A percentile compares a stretch with the other conserved stretches of the same genome.
Conservation (phyloP, 2,113 vertebrate genomes). For the Podarcis cretensis region DNA sequence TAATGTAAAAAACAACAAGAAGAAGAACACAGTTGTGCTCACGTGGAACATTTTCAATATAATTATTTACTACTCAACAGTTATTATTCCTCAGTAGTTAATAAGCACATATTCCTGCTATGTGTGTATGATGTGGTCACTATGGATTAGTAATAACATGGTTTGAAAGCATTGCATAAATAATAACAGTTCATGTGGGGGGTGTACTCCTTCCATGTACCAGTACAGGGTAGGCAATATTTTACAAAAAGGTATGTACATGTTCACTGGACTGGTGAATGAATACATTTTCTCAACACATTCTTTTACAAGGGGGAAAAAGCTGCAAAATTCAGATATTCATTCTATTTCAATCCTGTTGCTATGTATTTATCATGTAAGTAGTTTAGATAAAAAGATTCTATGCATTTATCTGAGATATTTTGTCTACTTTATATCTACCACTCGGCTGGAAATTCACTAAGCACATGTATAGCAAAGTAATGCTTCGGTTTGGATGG, state of each 20-base stretch:
- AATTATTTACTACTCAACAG: slow-evolving; percentile 60
- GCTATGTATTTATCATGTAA: slow-evolving; percentile 72
- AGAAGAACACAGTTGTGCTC: slow-evolving; percentile 62
- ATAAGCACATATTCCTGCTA: slow-evolving; percentile 66
- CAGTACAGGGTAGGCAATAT: slow-evolving; percentile 70
- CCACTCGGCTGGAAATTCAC: slow-evolving; percentile 71
- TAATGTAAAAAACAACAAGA: slow-evolving; percentile 37
- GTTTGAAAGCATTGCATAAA: slow-evolving; percentile 47
- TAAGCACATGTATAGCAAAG: slow-evolving; percentile 66
- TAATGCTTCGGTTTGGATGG: slow-evolving; percentile 65
- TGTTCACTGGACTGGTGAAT: slow-evolving; percentile 70
- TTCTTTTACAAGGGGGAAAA: slow-evolving; percentile 46
- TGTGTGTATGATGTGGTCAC: slow-evolving; percentile 61
- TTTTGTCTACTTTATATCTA: slow-evolving; percentile 74
- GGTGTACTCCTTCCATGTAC: slow-evolving; percentile 43
- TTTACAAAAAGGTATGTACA: slow-evolving; percentile 68
- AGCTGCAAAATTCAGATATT: slow-evolving; percentile 65
- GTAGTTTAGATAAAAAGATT: slow-evolving; percentile 71
- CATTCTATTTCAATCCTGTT: slow-evolving; percentile 63
- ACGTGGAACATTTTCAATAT: slow-evolving; percentile 62
- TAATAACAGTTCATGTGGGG: slow-evolving; percentile 55
- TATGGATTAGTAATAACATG: slow-evolving; percentile 59
- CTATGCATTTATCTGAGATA: slow-evolving; percentile 72
- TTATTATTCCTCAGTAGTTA: slow-evolving; percentile 64
- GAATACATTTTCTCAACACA: slow-evolving; percentile 48